phyloP scores from a whole-genome alignment of 2,113 vertebrate species.

The Willisornis vidua region DNA sequence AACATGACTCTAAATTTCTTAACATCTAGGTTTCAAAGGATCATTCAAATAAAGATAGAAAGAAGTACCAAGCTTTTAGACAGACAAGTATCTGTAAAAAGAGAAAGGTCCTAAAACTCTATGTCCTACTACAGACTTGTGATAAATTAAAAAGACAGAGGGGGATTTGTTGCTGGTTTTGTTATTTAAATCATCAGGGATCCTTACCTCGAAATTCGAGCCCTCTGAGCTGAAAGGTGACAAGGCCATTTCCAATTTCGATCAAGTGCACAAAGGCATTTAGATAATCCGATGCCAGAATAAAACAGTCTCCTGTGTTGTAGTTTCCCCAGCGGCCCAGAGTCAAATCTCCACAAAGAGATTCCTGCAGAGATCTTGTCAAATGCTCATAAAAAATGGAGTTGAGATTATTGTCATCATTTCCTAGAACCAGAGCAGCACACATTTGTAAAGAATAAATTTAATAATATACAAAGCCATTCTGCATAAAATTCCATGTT shows the following conservation, averaged over 20 bases:
- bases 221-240: constrained; percentile 96
- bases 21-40: background rate
- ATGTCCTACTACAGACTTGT: background rate
- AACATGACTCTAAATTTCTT: background rate
- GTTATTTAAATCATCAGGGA: background rate
- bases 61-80: background rate
- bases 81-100: background rate
- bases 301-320: constrained; percentile 94
- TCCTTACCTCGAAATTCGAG: constrained; percentile 96
- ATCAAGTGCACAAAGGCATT: constrained; percentile 97
- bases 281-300: constrained; percentile 96
- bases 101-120: background rate
- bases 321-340: constrained; percentile 98
- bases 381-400: constrained; percentile 98
- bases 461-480: background rate
- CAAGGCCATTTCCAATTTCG: constrained; percentile 94
- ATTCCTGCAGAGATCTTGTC: constrained; percentile 93
- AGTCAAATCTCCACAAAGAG: constrained; percentile 91
- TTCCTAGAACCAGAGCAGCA: constrained; percentile 75
- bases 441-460: background rate
- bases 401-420: constrained; percentile 95
- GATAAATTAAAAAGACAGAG: background rate
- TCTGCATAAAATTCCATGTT: background rate
- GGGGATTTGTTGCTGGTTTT: background rate
- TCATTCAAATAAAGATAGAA: background rate